phyloP scores from a whole-genome alignment of 2,888 invertebrate species.

The Lathronympha strigana region DNA sequence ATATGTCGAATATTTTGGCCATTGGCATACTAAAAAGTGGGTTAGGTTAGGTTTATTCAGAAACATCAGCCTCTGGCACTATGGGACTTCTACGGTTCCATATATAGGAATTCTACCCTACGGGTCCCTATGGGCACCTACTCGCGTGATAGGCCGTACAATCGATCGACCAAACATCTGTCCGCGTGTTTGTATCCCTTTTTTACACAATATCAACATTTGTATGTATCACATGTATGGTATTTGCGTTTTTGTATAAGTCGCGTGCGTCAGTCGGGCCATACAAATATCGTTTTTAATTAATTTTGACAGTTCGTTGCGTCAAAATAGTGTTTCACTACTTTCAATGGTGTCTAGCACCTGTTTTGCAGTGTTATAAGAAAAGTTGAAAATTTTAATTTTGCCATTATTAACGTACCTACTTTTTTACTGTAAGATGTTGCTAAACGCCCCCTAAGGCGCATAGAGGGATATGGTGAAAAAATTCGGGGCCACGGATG shows the following conservation, averaged over 20 bases:
- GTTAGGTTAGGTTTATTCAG: no score
- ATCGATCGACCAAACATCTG: slow-evolving; percentile 34
- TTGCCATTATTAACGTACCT: no score
- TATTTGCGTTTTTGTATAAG: slow-evolving; percentile 1
- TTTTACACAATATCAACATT: slow-evolving; percentile 13
- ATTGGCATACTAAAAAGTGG: no score
- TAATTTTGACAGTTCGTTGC: slow-evolving; percentile 1
- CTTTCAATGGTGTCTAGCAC: neutral
- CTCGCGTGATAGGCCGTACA: slow-evolving; percentile 38
- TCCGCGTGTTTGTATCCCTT: slow-evolving; percentile 15
- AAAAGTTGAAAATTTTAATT: neutral
- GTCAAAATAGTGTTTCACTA: slow-evolving; percentile 4
- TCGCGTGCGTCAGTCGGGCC: neutral
- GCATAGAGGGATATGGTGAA: no score
- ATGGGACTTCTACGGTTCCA: neutral
- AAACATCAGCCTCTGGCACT: no score
- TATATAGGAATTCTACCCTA: neutral
- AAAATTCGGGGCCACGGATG: no score
- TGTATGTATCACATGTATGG: neutral
- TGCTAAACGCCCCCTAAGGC: no score
- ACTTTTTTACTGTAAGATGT: no score
- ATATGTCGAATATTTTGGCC: no score
- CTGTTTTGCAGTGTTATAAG: neutral
- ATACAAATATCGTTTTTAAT: slow-evolving; percentile 10
- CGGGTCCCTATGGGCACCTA: slow-evolving; percentile 11